Evolutionary conservation across 2,797 vertebrate genomes (phyloP).

Genomic region (Rhyacichthys aspro): DNA sequence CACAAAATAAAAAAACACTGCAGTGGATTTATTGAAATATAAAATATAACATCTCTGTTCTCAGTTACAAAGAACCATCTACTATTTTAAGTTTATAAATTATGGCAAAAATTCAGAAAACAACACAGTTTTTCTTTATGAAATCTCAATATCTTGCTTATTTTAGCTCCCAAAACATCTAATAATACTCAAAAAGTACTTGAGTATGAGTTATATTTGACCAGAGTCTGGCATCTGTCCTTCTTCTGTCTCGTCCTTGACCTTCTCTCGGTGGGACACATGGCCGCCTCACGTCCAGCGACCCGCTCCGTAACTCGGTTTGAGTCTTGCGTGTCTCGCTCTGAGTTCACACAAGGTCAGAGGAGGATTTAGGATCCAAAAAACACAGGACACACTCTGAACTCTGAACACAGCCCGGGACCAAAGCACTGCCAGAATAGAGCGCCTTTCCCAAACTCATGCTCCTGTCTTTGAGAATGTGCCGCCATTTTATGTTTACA

Average conservation of each 20-base stretch:
- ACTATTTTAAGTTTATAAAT: no score
- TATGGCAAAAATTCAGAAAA: no score
- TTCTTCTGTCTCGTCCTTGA: slow-evolving; percentile 25
- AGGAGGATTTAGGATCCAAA: slow-evolving; percentile 37
- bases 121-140: no score
- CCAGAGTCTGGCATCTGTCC: slow-evolving; percentile 13
- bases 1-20: no score
- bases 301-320: slow-evolving; percentile 13
- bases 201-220: slow-evolving; percentile 1
- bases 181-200: no score
- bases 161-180: no score
- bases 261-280: slow-evolving; percentile 24
- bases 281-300: slow-evolving; percentile 26
- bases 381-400: no score
- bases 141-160: no score
- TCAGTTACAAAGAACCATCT: no score
- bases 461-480: no score
- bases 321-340: slow-evolving; percentile 12
- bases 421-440: slow-evolving; percentile 15
- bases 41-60: no score
- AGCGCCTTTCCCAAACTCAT: slow-evolving; percentile 4
- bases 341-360: slow-evolving; percentile 42
- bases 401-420: slow-evolving; percentile 2
- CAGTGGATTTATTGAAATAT: no score
- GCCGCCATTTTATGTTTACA: background rate